Conservation (phyloP, 1,140 invertebrate genomes). For the Drosophila carrolli region DNA sequence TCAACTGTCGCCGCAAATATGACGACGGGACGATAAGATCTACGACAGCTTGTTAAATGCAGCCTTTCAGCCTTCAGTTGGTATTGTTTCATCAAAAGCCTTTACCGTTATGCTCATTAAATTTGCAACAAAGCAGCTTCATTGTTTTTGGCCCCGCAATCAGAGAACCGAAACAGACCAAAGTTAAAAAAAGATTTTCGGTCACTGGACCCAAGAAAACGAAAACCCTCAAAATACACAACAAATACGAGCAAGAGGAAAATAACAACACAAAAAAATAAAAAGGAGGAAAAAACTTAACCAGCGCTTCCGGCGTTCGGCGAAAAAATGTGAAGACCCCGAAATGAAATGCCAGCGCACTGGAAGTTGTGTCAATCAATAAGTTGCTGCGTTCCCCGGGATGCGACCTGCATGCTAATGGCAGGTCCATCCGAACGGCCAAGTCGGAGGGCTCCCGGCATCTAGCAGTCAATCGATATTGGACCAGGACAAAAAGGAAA, state of each 20-base stretch:
- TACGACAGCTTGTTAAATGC: slow-evolving; percentile 75
- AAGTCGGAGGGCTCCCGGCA: slow-evolving; percentile 16
- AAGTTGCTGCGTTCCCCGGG: slow-evolving; percentile 62
- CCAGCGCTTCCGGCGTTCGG: slow-evolving; percentile 77
- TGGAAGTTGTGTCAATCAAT: slow-evolving; percentile 84
- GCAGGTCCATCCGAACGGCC: not conserved
- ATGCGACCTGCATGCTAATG: slow-evolving; percentile 82
- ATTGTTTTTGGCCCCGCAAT: slow-evolving; percentile 62
- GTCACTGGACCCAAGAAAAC: slow-evolving; percentile 43
- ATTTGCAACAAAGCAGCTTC: slow-evolving; percentile 64
- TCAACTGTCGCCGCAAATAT: slow-evolving; percentile 69
- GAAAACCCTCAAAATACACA: slow-evolving; percentile 26
- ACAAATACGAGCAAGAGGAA: slow-evolving; percentile 12
- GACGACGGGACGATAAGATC: slow-evolving; percentile 78
- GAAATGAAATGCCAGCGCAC: slow-evolving; percentile 61
- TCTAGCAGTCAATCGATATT: slow-evolving; percentile 36
- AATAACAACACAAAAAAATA: not conserved
- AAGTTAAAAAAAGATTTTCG: slow-evolving; percentile 39
- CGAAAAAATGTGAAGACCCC: slow-evolving; percentile 61
- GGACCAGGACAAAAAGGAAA: slow-evolving; percentile 35
- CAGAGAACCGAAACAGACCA: slow-evolving; percentile 44
- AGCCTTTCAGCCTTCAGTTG: slow-evolving; percentile 40
- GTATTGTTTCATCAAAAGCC: slow-evolving; percentile 81
- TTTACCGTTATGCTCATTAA: slow-evolving; percentile 84
- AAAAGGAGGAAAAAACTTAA: slow-evolving; percentile 56